Evolutionary conservation across 2,888 invertebrate species (phyloP).

Genomic region (Tiliacea aurago): DNA sequence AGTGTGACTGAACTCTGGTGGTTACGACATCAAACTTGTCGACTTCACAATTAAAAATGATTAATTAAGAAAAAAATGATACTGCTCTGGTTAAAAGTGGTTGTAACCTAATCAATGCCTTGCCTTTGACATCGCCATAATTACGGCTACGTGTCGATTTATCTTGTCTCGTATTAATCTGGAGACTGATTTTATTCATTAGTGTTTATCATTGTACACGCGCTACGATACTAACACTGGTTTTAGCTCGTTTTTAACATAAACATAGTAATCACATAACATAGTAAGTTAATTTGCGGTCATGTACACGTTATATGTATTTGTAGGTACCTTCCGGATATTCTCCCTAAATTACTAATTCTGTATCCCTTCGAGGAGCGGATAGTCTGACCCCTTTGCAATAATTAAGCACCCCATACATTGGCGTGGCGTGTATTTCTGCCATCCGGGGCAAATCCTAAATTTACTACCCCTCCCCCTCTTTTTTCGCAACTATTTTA

Average conservation of each 20-base stretch:
- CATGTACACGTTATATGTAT: not conserved
- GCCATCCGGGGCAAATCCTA: no score
- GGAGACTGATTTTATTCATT: conserved; percentile 39
- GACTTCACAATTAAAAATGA: conserved; percentile 9
- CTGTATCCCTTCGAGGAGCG: no score
- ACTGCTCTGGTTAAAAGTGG: conserved; percentile 36
- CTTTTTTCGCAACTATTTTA: no score
- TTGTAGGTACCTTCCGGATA: not conserved
- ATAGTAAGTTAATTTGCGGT: conserved; percentile 7
- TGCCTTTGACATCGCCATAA: conserved; percentile 28
- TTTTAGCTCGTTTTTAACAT: conserved; percentile 36
- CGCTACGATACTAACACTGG: conserved; percentile 22
- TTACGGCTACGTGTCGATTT: not conserved
- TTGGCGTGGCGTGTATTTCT: no score
- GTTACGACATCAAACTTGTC: not conserved
- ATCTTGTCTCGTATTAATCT: conserved; percentile 36
- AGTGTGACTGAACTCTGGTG: not conserved
- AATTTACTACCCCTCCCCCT: no score
- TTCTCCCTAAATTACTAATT: not conserved
- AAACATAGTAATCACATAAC: conserved; percentile 21
- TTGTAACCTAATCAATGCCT: conserved; percentile 21
- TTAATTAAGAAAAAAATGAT: conserved; percentile 1
- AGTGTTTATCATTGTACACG: conserved; percentile 43
- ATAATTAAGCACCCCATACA: no score
- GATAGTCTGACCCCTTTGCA: not conserved